These are phyloP conservation scores for Gymnopithys bicolor DNA, from an alignment of 2,797 vertebrate species.

Conservation along the genomic window DNA sequence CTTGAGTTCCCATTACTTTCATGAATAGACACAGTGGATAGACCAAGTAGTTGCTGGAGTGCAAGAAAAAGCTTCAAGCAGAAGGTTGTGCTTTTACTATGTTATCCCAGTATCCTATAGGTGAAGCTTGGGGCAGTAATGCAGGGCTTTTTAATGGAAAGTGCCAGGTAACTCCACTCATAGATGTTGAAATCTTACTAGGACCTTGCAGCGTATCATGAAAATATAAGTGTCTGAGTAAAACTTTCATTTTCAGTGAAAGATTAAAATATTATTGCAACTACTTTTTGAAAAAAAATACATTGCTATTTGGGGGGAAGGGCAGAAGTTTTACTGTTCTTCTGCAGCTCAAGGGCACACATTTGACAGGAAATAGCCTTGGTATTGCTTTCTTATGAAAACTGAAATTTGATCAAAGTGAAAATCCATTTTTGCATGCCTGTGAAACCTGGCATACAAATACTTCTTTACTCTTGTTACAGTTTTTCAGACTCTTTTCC, in stretches of 20 bases:
- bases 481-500: background rate
- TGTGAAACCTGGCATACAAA: background rate
- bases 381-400: constrained; percentile 22
- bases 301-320: background rate
- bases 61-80: background rate
- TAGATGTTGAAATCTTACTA: background rate
- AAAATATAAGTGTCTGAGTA: background rate
- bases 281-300: background rate
- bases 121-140: background rate
- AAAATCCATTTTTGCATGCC: background rate
- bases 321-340: background rate
- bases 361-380: background rate
- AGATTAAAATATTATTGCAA: background rate
- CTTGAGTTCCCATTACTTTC: background rate
- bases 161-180: background rate
- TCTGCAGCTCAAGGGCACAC: background rate
- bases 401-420: background rate
- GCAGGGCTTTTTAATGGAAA: background rate
- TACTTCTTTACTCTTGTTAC: background rate
- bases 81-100: background rate
- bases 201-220: background rate
- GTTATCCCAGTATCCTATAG: fast-evolving
- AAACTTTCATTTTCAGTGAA: background rate
- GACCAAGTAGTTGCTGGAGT: background rate
- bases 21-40: background rate